Conservation (phyloP, 2,113 vertebrate genomes). For the Nyctereutes procyonoides region DNA sequence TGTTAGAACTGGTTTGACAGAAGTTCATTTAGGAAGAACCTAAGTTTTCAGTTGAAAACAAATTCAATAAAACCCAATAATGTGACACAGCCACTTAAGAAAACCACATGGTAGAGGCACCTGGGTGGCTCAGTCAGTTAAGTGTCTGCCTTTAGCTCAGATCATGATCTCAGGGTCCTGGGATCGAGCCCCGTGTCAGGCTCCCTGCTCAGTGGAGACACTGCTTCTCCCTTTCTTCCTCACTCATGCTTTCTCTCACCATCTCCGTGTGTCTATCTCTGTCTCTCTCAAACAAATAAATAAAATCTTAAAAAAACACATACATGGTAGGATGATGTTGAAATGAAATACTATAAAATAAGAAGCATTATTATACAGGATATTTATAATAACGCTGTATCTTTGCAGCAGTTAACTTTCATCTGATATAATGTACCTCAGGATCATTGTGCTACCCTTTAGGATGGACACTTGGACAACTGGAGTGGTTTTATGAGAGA, state of each 20-base stretch:
- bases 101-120: background rate
- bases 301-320: background rate
- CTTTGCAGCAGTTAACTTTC: background rate
- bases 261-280: background rate
- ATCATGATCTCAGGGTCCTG: background rate
- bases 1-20: conserved; percentile 20
- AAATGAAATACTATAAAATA: background rate
- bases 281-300: background rate
- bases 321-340: background rate
- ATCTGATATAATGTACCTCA: background rate
- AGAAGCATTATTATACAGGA: background rate
- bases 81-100: background rate
- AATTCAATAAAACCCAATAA: background rate
- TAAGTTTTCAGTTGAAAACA: conserved; percentile 42
- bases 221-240: background rate
- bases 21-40: conserved; percentile 54
- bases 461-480: background rate
- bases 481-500: background rate
- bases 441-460: background rate
- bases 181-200: background rate
- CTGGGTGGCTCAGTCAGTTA: background rate
- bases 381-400: background rate
- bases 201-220: background rate
- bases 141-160: background rate
- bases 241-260: background rate